phyloP scores from a whole-genome alignment of 2,797 vertebrate species.

The Vespertilio murinus region DNA sequence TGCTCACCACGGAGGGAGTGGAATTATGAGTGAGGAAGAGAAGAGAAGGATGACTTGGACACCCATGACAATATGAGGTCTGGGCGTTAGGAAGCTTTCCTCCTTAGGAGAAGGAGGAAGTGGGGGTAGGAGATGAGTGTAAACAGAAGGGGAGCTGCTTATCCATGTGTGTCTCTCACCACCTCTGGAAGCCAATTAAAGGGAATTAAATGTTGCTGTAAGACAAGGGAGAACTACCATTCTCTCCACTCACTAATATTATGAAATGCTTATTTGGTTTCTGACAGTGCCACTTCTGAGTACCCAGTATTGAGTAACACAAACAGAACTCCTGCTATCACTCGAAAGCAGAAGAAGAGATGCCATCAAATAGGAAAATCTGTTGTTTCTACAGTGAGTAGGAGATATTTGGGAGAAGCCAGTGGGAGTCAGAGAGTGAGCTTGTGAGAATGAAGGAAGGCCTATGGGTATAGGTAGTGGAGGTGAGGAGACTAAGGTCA shows the following conservation, averaged over 20 bases:
- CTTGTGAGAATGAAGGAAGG: not conserved
- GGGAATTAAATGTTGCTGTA: not conserved
- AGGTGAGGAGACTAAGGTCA: not conserved
- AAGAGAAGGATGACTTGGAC: not conserved
- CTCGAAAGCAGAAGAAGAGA: not conserved
- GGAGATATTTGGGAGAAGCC: not conserved
- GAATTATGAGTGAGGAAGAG: not conserved
- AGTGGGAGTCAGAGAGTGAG: not conserved
- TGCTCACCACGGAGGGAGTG: not conserved
- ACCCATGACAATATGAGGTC: not conserved
- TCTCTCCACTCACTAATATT: not conserved
- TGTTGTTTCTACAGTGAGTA: not conserved
- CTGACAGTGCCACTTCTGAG: not conserved
- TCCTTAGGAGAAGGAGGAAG: not conserved
- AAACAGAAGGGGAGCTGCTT: not conserved
- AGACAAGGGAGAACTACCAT: not conserved
- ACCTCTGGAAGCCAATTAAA: not conserved
- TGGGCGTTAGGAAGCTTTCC: not conserved
- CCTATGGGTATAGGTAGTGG: not conserved
- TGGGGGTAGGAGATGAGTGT: not conserved
- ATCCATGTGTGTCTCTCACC: not conserved
- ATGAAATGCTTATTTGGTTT: not conserved
- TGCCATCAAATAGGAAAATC: not conserved
- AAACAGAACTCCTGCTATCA: not conserved
- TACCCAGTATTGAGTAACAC: not conserved